Evolutionary conservation across 2,888 invertebrate species (phyloP).

Genomic region (Idaea aversata): DNA sequence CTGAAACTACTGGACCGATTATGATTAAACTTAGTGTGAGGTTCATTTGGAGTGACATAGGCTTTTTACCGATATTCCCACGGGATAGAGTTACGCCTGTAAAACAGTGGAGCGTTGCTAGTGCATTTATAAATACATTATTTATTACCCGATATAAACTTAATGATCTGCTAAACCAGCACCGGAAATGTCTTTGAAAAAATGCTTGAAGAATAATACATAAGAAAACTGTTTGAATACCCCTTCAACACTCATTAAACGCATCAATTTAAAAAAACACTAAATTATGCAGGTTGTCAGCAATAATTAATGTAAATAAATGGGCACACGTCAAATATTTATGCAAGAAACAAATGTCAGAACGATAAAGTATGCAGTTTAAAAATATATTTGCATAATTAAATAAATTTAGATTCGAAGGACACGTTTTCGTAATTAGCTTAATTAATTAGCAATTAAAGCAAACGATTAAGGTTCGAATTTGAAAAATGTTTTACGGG

Average conservation of each 20-base stretch:
- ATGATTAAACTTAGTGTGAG: too few relatives aligned
- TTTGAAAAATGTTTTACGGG: slow-evolving; percentile 10
- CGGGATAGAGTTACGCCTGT: too few relatives aligned
- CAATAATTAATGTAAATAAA: slow-evolving; percentile 19
- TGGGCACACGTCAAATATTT: slow-evolving; percentile 16
- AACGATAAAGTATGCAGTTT: slow-evolving; percentile 21
- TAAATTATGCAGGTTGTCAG: background rate
- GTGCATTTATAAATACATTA: too few relatives aligned
- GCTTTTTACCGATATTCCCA: too few relatives aligned
- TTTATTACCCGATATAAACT: too few relatives aligned
- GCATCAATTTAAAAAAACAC: background rate
- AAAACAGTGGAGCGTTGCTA: too few relatives aligned
- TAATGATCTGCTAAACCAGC: too few relatives aligned
- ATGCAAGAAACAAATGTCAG: slow-evolving; percentile 23
- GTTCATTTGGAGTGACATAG: too few relatives aligned
- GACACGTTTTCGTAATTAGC: slow-evolving; percentile 23
- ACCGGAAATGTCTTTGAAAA: too few relatives aligned
- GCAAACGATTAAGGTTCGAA: slow-evolving; percentile 17
- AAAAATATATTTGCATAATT: slow-evolving; percentile 25
- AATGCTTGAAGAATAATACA: background rate
- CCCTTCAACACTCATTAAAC: background rate
- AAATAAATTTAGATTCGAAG: slow-evolving; percentile 22
- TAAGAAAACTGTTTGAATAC: background rate
- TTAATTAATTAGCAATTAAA: slow-evolving; percentile 27
- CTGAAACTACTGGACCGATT: too few relatives aligned